Evolutionary conservation across 2,797 vertebrate species (phyloP), one percentile per base, ranked within the genome.

Genomic region (Pangasius djambal): DNA sequence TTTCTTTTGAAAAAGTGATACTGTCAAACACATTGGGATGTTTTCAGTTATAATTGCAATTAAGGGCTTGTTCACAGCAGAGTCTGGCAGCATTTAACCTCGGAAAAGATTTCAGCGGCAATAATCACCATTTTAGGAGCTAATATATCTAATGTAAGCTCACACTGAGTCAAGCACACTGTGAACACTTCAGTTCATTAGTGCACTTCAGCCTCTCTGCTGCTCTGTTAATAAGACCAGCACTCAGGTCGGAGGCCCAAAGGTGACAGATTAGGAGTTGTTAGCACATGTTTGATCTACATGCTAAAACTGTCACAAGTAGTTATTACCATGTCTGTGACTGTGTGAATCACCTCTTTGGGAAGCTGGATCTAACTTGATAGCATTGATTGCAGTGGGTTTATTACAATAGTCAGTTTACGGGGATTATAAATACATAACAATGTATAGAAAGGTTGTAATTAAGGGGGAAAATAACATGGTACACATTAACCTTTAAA

Each of bases 91-190:
- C 92, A 52, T 93, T 93, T 94, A 94, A 93, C 93, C 93, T 92
- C 89, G 87, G 93, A 90, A 93, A 85, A 92, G 90, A 90, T 91
- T 92, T 91, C 87, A 85, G 90, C 78, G 34, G 88, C 86, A 91
- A 92, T 93, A 92, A 93, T 94, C 92, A 93, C 91, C 92, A 90
- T 93, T 94, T 93, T 92, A 93, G 92, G 90, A 87, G 91, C 93
- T 93, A 94, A 93, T 93, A 93, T 90, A 90, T 92, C 88, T 89
- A 89, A 92, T 92, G 92, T 89, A 93, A 91, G 91, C 93, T 93
- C 92, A 92, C 91, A 91, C 90, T 89, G 88, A 87, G 92, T 91
- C 90, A 55, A 89, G 87, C 85, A 89, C 84, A 78, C 91, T 91
- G 93, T 83, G 91, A 94, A 93, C 90, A 92, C 85, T 89, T 91